A percentile compares a stretch with the other conserved stretches of the same genome.
These are phyloP conservation scores for Hipparchia semele DNA, from an alignment of 2,888 invertebrate species.

Conservation along the genomic window DNA sequence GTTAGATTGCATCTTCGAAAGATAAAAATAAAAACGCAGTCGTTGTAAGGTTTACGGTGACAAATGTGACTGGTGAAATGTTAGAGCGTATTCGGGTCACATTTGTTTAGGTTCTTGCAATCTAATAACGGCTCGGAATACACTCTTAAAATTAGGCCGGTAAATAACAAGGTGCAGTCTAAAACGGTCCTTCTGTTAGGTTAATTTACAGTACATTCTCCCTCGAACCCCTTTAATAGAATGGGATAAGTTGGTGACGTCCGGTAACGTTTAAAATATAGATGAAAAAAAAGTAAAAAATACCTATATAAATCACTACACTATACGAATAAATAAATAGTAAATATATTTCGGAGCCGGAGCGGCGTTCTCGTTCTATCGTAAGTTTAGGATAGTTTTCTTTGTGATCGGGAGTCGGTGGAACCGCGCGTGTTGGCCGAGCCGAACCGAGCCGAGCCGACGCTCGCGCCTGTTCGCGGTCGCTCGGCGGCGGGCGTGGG, in stretches of 20 bases:
- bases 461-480: not conserved
- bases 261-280: conserved; percentile 72
- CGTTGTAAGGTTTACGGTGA: conserved; percentile 1
- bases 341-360: conserved; percentile 63
- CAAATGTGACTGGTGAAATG: not conserved
- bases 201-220: conserved; percentile 66
- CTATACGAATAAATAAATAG: conserved; percentile 66
- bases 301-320: conserved; percentile 71
- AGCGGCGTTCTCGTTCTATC: conserved; percentile 53
- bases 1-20: conserved; percentile 40
- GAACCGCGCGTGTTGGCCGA: conserved; percentile 21
- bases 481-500: conserved; percentile 30
- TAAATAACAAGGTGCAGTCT: conserved; percentile 51
- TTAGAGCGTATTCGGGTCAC: not conserved
- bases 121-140: not conserved
- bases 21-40: not conserved
- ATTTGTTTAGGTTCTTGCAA: not conserved
- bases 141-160: not conserved
- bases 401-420: conserved; percentile 23
- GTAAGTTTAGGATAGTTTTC: conserved; percentile 62
- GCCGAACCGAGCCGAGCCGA: not conserved
- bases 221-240: conserved; percentile 63
- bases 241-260: conserved; percentile 74
- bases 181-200: conserved; percentile 51
- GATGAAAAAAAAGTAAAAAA: conserved; percentile 61